Conservation (phyloP, 2,888 invertebrate species). For the Tiphia femorata region DNA sequence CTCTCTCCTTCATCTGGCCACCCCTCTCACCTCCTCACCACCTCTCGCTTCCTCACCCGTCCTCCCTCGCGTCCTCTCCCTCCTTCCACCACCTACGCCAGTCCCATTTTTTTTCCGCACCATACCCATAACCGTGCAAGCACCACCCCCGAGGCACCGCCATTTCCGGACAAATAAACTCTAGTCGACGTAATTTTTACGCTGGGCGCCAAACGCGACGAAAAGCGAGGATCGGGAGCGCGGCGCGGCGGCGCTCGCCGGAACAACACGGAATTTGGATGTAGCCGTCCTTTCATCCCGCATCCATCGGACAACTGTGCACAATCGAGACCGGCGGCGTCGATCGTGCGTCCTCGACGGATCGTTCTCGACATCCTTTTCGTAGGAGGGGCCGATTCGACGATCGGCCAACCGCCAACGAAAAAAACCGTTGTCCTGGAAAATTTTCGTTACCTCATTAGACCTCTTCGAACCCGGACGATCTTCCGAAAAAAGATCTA, state of each 20-base stretch:
- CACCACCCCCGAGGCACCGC: conserved; percentile 66
- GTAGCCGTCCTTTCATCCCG: no score
- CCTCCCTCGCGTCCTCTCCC: conserved; percentile 29
- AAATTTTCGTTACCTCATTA: no score
- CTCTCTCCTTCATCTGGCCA: conserved; percentile 42
- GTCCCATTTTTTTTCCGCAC: conserved; percentile 63
- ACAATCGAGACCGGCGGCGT: neutral
- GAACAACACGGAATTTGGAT: conserved; percentile 49
- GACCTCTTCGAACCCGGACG: no score
- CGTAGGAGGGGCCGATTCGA: neutral
- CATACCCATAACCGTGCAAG: conserved; percentile 64
- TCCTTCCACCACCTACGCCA: conserved; percentile 55
- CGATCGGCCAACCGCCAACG: no score
- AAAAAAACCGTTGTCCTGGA: no score
- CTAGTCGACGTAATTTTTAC: conserved; percentile 81
- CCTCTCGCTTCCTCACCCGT: conserved; percentile 34
- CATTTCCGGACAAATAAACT: conserved; percentile 70
- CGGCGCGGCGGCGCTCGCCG: conserved; percentile 49
- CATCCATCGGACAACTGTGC: neutral
- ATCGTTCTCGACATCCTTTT: neutral
- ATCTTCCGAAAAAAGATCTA: no score
- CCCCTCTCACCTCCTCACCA: conserved; percentile 40
- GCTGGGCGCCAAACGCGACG: conserved; percentile 73
- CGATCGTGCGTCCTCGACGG: neutral
- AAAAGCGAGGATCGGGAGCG: conserved; percentile 61